Evolutionary conservation across 2,797 vertebrate genomes (phyloP).

Genomic region (Parotocinclus haroldoi): DNA sequence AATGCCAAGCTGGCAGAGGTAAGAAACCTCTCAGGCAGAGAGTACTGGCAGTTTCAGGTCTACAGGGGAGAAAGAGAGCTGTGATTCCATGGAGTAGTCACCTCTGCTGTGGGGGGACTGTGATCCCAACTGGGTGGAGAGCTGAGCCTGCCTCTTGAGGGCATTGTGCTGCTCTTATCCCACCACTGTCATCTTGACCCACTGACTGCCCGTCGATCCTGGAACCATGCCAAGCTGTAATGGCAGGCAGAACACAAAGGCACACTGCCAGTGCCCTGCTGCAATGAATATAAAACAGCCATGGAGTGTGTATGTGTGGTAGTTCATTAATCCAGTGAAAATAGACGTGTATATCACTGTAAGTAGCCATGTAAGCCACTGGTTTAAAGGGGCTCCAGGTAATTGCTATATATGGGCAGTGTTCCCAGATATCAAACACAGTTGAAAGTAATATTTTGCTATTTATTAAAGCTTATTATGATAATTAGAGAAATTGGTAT

Average conservation of each 20-base stretch:
- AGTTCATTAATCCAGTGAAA: conserved; percentile 45
- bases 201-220: conserved; percentile 50
- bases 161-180: conserved; percentile 42
- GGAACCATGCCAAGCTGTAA: conserved; percentile 49
- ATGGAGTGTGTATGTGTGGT: conserved; percentile 35
- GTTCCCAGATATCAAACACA: background rate
- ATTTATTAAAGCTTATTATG: too few relatives aligned
- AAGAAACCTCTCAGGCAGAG: conserved; percentile 48
- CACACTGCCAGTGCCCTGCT: conserved; percentile 51
- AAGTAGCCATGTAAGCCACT: conserved; percentile 17
- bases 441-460: too few relatives aligned
- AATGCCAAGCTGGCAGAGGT: conserved; percentile 47
- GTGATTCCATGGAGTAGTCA: conserved; percentile 42
- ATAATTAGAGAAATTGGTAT: too few relatives aligned
- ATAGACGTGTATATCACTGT: conserved; percentile 38
- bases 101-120: conserved; percentile 29
- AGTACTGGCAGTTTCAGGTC: conserved; percentile 52
- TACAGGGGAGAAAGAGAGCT: conserved; percentile 38
- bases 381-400: too few relatives aligned
- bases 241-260: conserved; percentile 51
- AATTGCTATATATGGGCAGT: background rate
- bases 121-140: conserved; percentile 25
- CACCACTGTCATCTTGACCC: conserved; percentile 52
- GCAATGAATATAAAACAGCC: conserved; percentile 53
- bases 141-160: conserved; percentile 40